Base-by-base conservation (phyloP, 2,888 invertebrate species). In the Andrena fulva region DNA sequence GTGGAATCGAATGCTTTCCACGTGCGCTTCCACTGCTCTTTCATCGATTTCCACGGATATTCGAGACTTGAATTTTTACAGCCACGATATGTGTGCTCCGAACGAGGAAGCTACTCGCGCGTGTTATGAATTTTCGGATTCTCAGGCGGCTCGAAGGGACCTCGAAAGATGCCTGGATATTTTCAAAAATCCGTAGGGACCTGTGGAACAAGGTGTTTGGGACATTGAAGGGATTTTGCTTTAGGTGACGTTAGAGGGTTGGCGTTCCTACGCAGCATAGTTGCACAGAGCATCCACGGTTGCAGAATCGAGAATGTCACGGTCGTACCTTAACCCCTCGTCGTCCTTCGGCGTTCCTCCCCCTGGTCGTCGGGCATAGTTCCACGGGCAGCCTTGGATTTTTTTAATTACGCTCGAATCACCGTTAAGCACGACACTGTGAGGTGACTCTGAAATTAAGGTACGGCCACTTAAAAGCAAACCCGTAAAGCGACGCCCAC, bases 401-500 rank as follows among this genome's bases (percentile, higher is more conserved):
- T 86, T 88, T 83, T 75, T 54, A 88, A 87, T 84, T 80, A 89
- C 86, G 73, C 81, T 86, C 78, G 88, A 89, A 90, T 91, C 89
- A 89, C 87, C 85, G 82, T 87, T 89, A 85, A 89, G 77, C 85
- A 85, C 84, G 85, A 85, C 84, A 88, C 84, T 85, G 85, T 90
- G 84, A 88, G 86, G 86, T 78, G 82, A 67, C 69, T 80, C 80
- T 79, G 74, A 76, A 88, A 87, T 88, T 85, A 88, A 87, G 85
- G 87, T 84, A 88, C 86, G 85, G 88, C 85, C 90, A 90, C 87
- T 90, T 89, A 87, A 91, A 88, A 83, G 83, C 80, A 82, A 84
- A 87, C 85, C 89, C 87, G 91, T 89, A 90, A 91, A 91, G 88
- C 89, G 87, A 91, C 91, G 89, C 91, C 91, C 87, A 91, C 91